Evolutionary conservation across 2,797 vertebrate genomes (phyloP), one percentile per base, ranked within the genome.

Genomic region (Benthosema pterotum): DNA sequence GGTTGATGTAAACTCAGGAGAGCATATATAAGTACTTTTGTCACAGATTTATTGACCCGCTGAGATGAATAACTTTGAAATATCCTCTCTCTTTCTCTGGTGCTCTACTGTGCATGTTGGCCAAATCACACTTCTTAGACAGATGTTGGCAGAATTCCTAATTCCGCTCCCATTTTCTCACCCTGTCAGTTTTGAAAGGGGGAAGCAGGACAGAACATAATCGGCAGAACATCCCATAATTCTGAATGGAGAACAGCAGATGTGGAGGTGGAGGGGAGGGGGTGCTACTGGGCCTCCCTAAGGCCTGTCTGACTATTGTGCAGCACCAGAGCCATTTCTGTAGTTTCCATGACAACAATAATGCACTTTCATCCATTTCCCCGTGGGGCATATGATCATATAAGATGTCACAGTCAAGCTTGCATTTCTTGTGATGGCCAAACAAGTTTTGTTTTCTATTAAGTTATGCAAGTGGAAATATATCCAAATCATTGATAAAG

Each of bases 241-340:
- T 94, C 91, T 90, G 90, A 93, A 87, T 93, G 92, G 93, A 89
- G 92, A 93, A 93, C 92, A 94, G 93, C 95, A 97, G 95, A 97
- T 96, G 96, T 96, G 95, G 91, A 87, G 83, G 83, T 87, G 90
- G 90, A 91, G 93, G 82, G 83, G 74, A 87, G 75, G 72, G 52
- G 42, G 13, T 46, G 42, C 42, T 49, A 47, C 47, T 19, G 48
- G 75, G 67, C 83, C 91, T 91, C 89, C 91, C 90, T 91, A 87
- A 87, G 91, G 90, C 84, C 79, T 82, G 81, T 87, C 85, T 74
- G 66, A 92, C 93, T 83, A 94, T 94, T 93, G 90, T 91, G 93
- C 86, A 79, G 82, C 85, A 83, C 80, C 90, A 90, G 88, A 93
- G 92, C 93, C 92, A 94, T 95, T 95, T 96, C 92, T 94, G 88